These are phyloP conservation scores for Catharus fuscescens DNA, from an alignment of 2,113 vertebrate species.

Conservation along the genomic window DNA sequence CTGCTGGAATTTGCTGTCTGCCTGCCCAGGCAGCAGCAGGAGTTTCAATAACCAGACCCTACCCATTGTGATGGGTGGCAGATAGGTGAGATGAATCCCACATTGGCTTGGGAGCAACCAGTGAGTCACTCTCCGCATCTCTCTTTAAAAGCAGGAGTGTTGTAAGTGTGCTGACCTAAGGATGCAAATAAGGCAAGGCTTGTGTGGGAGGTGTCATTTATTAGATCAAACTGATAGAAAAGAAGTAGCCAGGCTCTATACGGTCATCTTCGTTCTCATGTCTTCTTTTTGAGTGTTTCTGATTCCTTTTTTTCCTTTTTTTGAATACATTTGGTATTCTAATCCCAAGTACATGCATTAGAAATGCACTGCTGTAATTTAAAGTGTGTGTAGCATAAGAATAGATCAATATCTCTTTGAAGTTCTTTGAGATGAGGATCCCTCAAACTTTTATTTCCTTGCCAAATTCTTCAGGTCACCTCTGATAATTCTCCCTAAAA, in stretches of 20 bases:
- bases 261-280: background rate
- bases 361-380: background rate
- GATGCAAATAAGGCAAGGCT: background rate
- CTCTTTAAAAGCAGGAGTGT: background rate
- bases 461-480: background rate
- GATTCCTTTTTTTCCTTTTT: background rate
- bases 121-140: background rate
- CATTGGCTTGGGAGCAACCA: background rate
- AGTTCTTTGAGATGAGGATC: background rate
- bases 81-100: background rate
- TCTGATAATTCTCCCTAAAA: background rate
- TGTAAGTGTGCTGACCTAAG: background rate
- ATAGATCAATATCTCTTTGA: background rate
- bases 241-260: background rate
- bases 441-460: background rate
- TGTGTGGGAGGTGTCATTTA: background rate
- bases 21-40: background rate
- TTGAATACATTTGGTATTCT: background rate
- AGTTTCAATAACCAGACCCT: background rate
- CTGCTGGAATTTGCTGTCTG: background rate
- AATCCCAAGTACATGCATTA: background rate
- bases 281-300: background rate
- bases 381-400: background rate
- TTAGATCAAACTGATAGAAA: background rate
- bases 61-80: accelerated